These are phyloP conservation scores for Sinocyclocheilus anshuiensis DNA, from an alignment of 2,113 vertebrate species.

Conservation along the genomic window DNA sequence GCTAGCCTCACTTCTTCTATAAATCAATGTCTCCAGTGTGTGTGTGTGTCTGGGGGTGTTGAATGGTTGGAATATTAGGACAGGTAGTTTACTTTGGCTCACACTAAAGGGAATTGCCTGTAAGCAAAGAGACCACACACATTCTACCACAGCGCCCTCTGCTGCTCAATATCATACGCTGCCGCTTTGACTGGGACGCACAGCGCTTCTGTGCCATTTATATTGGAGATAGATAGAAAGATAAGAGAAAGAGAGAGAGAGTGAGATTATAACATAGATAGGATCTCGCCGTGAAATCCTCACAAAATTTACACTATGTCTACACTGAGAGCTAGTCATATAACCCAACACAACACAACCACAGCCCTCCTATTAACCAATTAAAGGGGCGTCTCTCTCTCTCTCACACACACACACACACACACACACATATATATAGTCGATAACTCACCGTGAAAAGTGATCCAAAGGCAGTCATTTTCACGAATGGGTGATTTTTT, in stretches of 20 bases:
- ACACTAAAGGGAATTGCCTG: constrained; percentile 58
- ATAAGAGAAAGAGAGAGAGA: neutral
- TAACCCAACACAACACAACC: neutral
- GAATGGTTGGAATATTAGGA: constrained; percentile 26
- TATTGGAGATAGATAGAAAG: neutral
- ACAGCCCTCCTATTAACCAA: neutral
- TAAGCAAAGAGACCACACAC: constrained; percentile 34
- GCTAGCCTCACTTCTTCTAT: constrained; percentile 69
- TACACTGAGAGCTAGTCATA: neutral
- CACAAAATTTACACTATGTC: neutral
- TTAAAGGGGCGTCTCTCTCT: neutral
- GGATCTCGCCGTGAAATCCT: neutral
- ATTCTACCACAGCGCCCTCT: constrained; percentile 29
- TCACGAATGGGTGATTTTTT: neutral
- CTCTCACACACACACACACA: too few species aligned
- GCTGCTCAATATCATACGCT: constrained; percentile 5
- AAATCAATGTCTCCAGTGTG: constrained; percentile 71
- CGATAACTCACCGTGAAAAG: neutral
- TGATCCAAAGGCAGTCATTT: neutral
- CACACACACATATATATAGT: neutral
- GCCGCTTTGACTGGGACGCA: neutral
- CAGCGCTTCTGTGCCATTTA: neutral
- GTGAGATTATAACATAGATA: neutral
- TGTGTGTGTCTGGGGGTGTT: constrained; percentile 43
- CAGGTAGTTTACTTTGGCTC: constrained; percentile 69